Percentiles rank a stretch among this genome's conserved stretches.
These are phyloP conservation scores for Hydrotaea cyrtoneurina DNA, from an alignment of 2,888 invertebrate genomes.

Conservation along the genomic window DNA sequence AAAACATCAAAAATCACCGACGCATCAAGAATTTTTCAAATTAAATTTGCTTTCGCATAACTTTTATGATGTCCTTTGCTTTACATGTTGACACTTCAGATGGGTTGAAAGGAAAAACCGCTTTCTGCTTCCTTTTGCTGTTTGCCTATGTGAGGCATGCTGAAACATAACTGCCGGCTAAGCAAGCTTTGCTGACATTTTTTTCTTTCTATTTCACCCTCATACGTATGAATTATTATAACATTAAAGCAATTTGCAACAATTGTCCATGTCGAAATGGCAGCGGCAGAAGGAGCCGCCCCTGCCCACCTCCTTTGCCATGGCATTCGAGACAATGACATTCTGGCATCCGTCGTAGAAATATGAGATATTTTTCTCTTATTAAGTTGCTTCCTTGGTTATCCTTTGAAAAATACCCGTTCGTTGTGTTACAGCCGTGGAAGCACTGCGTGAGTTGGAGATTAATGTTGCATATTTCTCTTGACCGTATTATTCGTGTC, in stretches of 20 bases:
- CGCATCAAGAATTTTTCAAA: background rate
- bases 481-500: too few species aligned
- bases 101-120: background rate
- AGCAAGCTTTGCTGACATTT: conserved; percentile 40
- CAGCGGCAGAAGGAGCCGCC: background rate
- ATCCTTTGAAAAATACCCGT: background rate
- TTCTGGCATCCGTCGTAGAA: background rate
- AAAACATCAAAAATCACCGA: too few species aligned
- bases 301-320: background rate
- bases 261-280: conserved; percentile 55
- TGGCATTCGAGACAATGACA: background rate
- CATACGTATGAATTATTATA: conserved; percentile 37
- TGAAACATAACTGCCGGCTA: conserved; percentile 40
- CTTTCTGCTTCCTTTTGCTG: background rate
- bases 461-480: background rate
- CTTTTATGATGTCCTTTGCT: background rate
- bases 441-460: background rate
- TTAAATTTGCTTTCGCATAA: conserved; percentile 2
- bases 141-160: background rate
- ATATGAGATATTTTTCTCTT: conserved; percentile 1
- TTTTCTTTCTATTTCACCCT: background rate
- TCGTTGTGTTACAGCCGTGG: background rate
- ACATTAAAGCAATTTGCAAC: conserved; percentile 51
- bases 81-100: background rate
- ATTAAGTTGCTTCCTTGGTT: background rate